Percentiles rank a stretch among this genome's conserved stretches.
Evolutionary conservation across 1,140 invertebrate genomes (phyloP).

Genomic region (Mercenaria mercenaria): DNA sequence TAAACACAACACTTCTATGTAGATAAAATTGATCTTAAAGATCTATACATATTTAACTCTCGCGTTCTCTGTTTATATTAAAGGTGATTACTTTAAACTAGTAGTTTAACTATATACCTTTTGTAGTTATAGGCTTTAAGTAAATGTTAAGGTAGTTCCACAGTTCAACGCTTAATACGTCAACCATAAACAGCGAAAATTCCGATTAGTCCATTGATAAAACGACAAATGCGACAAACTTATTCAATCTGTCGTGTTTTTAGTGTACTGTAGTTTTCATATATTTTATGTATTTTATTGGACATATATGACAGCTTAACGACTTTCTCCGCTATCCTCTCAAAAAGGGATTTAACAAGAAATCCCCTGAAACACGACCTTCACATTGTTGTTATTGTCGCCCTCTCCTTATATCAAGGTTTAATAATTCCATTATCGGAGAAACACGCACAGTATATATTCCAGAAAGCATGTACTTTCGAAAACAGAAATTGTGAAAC

Average conservation of each 20-base stretch:
- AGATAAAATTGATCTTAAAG: slow-evolving; percentile 31
- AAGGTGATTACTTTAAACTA: slow-evolving; percentile 6
- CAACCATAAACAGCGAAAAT: slow-evolving; percentile 29
- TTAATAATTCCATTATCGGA: slow-evolving; percentile 21
- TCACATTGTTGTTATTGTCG: background rate
- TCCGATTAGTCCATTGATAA: slow-evolving; percentile 3
- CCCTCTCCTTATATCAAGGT: background rate
- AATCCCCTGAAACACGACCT: background rate
- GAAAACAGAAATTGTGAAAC: slow-evolving; percentile 11
- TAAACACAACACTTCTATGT: background rate
- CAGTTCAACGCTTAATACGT: background rate
- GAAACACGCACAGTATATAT: background rate
- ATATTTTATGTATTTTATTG: slow-evolving; percentile 1
- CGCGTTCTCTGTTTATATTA: slow-evolving; percentile 3
- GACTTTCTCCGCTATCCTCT: background rate
- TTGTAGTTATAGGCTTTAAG: background rate
- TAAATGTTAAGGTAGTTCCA: slow-evolving; percentile 12
- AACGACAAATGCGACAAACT: slow-evolving; percentile 15
- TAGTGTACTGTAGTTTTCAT: background rate
- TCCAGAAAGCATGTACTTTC: background rate
- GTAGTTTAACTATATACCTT: slow-evolving; percentile 4
- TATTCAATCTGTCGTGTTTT: slow-evolving; percentile 14
- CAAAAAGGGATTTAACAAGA: background rate
- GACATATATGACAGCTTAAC: background rate
- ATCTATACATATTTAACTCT: slow-evolving; percentile 23